Evolutionary conservation across 2,113 vertebrate genomes (phyloP).

Genomic region (Ciconia maguari): DNA sequence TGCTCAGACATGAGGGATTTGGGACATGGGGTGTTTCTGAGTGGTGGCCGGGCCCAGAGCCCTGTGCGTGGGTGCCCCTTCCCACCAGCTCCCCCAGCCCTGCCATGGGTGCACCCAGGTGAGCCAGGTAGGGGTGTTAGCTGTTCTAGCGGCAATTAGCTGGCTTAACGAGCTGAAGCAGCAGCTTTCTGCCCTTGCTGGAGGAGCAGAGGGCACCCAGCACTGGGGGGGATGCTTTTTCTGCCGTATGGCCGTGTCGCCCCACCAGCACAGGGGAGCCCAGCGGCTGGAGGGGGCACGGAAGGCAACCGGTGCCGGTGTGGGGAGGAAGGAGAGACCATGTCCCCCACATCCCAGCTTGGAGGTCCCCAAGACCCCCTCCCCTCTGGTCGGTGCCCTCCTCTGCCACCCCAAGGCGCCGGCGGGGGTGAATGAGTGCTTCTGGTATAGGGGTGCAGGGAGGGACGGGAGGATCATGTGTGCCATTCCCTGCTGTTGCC

Average conservation of each 20-base stretch:
- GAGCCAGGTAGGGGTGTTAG: background rate
- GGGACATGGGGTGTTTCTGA: background rate
- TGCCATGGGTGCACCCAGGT: background rate
- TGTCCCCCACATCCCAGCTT: no score
- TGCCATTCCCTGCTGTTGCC: no score
- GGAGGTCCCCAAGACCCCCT: background rate
- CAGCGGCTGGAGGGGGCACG: fast-evolving
- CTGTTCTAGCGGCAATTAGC: background rate
- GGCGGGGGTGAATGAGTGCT: fast-evolving
- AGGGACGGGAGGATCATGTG: no score
- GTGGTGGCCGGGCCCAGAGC: background rate
- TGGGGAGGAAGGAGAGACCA: background rate
- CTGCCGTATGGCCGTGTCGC: fast-evolving
- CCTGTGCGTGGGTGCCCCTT: fast-evolving
- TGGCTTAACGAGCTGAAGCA: background rate
- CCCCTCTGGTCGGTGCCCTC: fast-evolving
- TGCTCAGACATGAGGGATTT: background rate
- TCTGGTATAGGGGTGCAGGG: background rate
- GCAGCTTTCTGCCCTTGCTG: background rate
- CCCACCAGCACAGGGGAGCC: no score
- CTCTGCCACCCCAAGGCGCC: background rate
- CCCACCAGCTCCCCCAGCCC: background rate
- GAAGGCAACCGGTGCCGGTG: background rate
- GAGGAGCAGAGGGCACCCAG: background rate
- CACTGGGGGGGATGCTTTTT: background rate